Conservation (phyloP, 2,113 vertebrate species). For the Sinosuthora webbiana region DNA sequence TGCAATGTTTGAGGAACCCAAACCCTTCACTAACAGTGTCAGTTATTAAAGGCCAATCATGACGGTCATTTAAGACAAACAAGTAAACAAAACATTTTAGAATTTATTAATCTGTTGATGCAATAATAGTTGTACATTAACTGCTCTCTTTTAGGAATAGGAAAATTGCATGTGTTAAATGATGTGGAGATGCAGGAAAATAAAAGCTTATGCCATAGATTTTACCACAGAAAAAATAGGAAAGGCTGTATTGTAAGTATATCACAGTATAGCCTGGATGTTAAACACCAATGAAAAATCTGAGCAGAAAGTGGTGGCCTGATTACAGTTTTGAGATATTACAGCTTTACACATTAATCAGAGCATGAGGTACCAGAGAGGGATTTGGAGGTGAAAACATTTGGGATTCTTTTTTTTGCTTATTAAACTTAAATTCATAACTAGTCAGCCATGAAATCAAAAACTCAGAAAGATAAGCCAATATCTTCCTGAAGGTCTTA, state of each 20-base stretch:
- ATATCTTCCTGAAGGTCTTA: neutral
- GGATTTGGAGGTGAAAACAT: neutral
- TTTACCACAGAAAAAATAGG: neutral
- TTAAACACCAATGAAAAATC: neutral
- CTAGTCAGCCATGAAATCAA: slow-evolving; percentile 21
- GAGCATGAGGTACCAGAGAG: neutral
- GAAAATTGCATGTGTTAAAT: neutral
- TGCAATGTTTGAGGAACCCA: neutral
- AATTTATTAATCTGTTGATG: neutral
- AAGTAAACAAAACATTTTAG: neutral
- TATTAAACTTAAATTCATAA: slow-evolving; percentile 4
- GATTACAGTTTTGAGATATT: neutral
- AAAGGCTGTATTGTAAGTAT: neutral
- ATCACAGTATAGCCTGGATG: neutral
- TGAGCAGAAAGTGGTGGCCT: neutral
- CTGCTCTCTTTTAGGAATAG: neutral
- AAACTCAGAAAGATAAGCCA: neutral
- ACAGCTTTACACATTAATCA: neutral
- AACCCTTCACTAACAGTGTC: fast-evolving
- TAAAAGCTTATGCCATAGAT: neutral
- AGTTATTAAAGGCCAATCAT: neutral
- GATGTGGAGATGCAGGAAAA: neutral
- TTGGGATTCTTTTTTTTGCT: neutral
- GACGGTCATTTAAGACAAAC: neutral
- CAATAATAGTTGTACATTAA: neutral